Conservation (phyloP, 2,888 invertebrate species). For the Brachyopa scutellaris region DNA sequence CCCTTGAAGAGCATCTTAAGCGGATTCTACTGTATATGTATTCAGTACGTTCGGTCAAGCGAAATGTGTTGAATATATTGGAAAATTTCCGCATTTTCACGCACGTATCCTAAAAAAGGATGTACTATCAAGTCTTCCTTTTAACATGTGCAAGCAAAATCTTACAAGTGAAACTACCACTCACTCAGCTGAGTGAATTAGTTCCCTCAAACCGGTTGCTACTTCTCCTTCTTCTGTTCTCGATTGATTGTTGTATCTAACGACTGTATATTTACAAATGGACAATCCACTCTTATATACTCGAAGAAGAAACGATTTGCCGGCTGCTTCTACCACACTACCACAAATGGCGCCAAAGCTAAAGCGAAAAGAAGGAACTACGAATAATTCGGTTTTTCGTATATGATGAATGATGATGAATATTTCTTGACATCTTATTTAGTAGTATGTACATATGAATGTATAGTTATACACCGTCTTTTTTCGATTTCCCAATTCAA, state of each 20-base stretch:
- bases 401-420: slow-evolving; percentile 6
- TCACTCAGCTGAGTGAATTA: too few species aligned
- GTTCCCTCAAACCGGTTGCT: slow-evolving; percentile 21
- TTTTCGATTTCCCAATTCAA: slow-evolving; percentile 29
- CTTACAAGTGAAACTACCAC: slow-evolving; percentile 4
- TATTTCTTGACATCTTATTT: too few species aligned
- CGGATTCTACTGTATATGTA: too few species aligned
- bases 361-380: neutral
- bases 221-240: neutral
- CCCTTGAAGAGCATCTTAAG: too few species aligned
- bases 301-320: slow-evolving; percentile 5
- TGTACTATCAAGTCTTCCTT: too few species aligned
- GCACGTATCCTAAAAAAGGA: too few species aligned
- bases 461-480: slow-evolving; percentile 3
- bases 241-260: neutral
- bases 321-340: slow-evolving; percentile 11
- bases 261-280: slow-evolving; percentile 3
- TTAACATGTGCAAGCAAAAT: neutral
- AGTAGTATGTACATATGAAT: too few species aligned
- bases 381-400: too few species aligned
- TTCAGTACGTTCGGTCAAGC: too few species aligned
- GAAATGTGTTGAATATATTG: too few species aligned
- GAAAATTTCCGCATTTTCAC: too few species aligned
- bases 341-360: neutral
- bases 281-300: neutral